Percentiles rank a stretch among this genome's conserved stretches.
phyloP scores from a whole-genome alignment of 64 coral and sea anemone species.

The Orbicella faveolata region DNA sequence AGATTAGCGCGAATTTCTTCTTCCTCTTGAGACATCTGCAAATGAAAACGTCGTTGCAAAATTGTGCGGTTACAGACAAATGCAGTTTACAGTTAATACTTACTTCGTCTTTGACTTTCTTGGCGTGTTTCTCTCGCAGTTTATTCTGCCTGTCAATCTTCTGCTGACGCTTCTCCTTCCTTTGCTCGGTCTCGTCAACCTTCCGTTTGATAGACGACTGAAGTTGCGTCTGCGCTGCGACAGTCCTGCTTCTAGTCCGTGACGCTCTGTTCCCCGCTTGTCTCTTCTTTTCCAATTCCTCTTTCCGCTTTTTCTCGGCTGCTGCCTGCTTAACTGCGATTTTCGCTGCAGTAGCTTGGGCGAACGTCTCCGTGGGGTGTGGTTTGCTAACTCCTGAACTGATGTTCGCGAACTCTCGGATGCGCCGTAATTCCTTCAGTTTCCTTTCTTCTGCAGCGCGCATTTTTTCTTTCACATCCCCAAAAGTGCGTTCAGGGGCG shows the following conservation, averaged over 20 bases:
- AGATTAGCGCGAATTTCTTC: not conserved
- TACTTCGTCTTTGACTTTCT: constrained; percentile 13
- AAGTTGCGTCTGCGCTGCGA: constrained; percentile 3
- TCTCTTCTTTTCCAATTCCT: not conserved
- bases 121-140: not conserved
- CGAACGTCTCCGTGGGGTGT: not conserved
- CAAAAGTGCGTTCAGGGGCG: not conserved
- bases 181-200: not conserved
- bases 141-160: constrained; percentile 22
- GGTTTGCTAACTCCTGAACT: not conserved
- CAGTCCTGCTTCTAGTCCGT: not conserved
- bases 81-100: not conserved
- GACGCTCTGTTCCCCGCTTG: not conserved
- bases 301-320: not conserved
- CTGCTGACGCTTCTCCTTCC: not conserved
- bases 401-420: not conserved
- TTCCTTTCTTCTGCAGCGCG: constrained; percentile 22
- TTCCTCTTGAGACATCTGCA: constrained; percentile 10
- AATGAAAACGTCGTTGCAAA: not conserved
- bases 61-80: not conserved
- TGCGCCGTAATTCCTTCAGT: constrained; percentile 9
- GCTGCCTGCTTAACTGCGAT: constrained; percentile 14
- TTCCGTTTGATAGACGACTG: not conserved
- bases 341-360: not conserved
- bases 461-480: not conserved